These are phyloP conservation scores for Archocentrus centrarchus DNA, from an alignment of 2,113 vertebrate genomes.

Conservation along the genomic window DNA sequence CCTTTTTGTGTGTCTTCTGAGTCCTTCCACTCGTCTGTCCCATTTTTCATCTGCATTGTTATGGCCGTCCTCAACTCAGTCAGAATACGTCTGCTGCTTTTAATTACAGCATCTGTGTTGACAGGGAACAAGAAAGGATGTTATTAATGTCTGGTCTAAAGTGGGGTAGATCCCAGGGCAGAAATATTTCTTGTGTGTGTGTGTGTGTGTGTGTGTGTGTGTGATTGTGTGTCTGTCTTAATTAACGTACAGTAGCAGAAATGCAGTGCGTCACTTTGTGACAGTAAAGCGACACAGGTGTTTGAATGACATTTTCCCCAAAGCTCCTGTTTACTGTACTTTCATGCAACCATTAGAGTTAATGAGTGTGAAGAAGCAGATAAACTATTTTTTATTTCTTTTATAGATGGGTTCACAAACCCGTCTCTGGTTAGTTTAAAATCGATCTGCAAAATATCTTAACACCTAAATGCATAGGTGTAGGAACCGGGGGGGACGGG, in stretches of 20 bases:
- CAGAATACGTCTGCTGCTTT: slow-evolving; percentile 32
- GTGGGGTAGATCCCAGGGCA: slow-evolving; percentile 53
- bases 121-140: slow-evolving; percentile 34
- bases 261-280: not conserved
- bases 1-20: slow-evolving; percentile 8
- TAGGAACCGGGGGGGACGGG: no score
- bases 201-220: not conserved
- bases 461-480: not conserved
- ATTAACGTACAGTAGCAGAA: slow-evolving; percentile 38
- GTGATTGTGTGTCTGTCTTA: not conserved
- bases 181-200: slow-evolving; percentile 23
- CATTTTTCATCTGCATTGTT: slow-evolving; percentile 50
- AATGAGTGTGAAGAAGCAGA: not conserved
- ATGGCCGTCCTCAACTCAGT: slow-evolving; percentile 20
- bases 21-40: slow-evolving; percentile 36
- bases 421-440: not conserved
- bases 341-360: not conserved
- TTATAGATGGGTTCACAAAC: not conserved
- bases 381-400: not conserved
- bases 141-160: slow-evolving; percentile 62
- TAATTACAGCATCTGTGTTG: slow-evolving; percentile 69
- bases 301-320: not conserved
- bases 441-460: not conserved
- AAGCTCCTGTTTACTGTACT: not conserved
- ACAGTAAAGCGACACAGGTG: slow-evolving; percentile 3